These are phyloP conservation scores for Brachypalpus laphriformis DNA, from an alignment of 2,888 invertebrate species.

Conservation along the genomic window DNA sequence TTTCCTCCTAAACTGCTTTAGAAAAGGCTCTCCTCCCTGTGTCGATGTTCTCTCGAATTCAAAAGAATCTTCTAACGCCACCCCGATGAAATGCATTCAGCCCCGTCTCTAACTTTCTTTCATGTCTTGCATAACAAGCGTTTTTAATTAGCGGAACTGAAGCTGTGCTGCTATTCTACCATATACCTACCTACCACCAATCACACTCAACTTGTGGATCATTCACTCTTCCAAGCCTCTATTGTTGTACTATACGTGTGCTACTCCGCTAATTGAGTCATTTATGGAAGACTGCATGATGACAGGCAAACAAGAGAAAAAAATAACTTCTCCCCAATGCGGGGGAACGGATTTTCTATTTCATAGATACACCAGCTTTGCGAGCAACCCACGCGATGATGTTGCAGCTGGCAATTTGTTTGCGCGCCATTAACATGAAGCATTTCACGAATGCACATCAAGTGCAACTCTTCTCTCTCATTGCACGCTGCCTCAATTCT, in stretches of 20 bases:
- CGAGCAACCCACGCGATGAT: slow-evolving; percentile 51
- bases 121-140: slow-evolving; percentile 43
- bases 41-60: not conserved
- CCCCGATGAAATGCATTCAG: not conserved
- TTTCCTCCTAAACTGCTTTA: not conserved
- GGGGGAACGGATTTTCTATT: slow-evolving; percentile 28
- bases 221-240: slow-evolving; percentile 32
- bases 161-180: slow-evolving; percentile 27
- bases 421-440: slow-evolving; percentile 66
- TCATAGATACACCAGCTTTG: slow-evolving; percentile 21
- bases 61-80: slow-evolving; percentile 10
- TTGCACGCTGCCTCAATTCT: slow-evolving; percentile 22
- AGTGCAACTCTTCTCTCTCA: slow-evolving; percentile 48
- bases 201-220: slow-evolving; percentile 67
- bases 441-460: slow-evolving; percentile 70
- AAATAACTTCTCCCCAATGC: not conserved
- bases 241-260: slow-evolving; percentile 54
- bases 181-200: slow-evolving; percentile 8
- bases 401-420: slow-evolving; percentile 63
- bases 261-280: slow-evolving; percentile 71
- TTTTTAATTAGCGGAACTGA: slow-evolving; percentile 70
- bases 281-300: slow-evolving; percentile 59
- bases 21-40: not conserved
- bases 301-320: slow-evolving; percentile 10
- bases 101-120: not conserved